Conservation (phyloP, 2,888 invertebrate species). For the Drosophila conformis region DNA sequence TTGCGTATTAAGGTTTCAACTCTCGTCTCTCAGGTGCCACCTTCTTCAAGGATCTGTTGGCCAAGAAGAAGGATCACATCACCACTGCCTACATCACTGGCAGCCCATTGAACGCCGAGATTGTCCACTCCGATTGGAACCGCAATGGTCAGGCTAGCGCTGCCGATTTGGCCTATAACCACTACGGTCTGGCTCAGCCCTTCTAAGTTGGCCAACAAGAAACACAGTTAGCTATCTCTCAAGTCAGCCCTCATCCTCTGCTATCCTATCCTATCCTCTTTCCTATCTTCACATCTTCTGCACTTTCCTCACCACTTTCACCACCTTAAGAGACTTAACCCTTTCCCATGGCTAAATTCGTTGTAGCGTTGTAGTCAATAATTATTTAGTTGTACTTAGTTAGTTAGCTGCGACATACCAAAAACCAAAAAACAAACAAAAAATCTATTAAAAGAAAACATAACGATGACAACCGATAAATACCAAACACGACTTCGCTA, state of each 20-base stretch:
- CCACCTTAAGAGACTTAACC: constrained; percentile 54
- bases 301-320: constrained; percentile 29
- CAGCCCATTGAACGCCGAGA: constrained; percentile 84
- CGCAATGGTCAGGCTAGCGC: constrained; percentile 84
- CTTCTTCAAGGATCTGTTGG: constrained; percentile 85
- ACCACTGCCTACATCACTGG: constrained; percentile 85
- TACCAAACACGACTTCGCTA: constrained; percentile 56
- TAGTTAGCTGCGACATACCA: constrained; percentile 82
- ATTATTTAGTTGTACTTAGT: constrained; percentile 79
- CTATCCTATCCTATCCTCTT: constrained; percentile 18
- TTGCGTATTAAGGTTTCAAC: too few species aligned
- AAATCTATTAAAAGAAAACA: constrained; percentile 26
- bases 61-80: constrained; percentile 85
- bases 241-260: constrained; percentile 18
- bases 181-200: constrained; percentile 84
- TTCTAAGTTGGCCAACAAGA: constrained; percentile 66
- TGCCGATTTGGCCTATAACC: constrained; percentile 84
- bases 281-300: constrained; percentile 3
- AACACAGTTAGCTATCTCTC: constrained; percentile 8
- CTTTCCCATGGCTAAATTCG: constrained; percentile 70
- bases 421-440: constrained; percentile 52
- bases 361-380: constrained; percentile 76
- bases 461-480: constrained; percentile 33
- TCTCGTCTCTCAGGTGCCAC: constrained; percentile 77
- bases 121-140: constrained; percentile 85